Percentiles rank a stretch among this genome's conserved stretches.
These are phyloP conservation scores for Drosophila pullipes DNA, from an alignment of 2,888 invertebrate species.

Conservation along the genomic window DNA sequence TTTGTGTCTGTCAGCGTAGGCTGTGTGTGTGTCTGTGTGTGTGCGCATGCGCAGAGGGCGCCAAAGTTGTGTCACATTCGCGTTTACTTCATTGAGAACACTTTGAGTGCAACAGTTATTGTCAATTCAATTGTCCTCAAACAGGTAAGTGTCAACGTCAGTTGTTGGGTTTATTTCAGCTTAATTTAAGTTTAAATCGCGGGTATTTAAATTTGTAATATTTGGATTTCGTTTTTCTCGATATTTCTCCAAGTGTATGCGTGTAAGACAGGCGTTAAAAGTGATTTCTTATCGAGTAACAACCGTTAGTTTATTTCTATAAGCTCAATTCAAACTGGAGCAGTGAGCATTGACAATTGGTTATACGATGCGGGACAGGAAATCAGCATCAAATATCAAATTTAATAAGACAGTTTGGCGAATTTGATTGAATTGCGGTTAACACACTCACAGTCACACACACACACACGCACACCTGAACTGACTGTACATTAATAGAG, in stretches of 20 bases:
- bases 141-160: slow-evolving; percentile 52
- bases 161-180: slow-evolving; percentile 1
- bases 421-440: slow-evolving; percentile 57
- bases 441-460: background rate
- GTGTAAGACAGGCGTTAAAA: background rate
- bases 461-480: background rate
- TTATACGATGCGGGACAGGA: slow-evolving; percentile 68
- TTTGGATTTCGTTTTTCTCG: background rate
- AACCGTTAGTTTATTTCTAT: slow-evolving; percentile 3
- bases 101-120: slow-evolving; percentile 45
- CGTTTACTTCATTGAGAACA: slow-evolving; percentile 35
- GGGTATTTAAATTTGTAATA: background rate
- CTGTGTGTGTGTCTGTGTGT: slow-evolving; percentile 17
- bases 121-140: slow-evolving; percentile 37
- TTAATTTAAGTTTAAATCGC: slow-evolving; percentile 18
- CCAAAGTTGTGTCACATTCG: slow-evolving; percentile 53
- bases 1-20: slow-evolving; percentile 3
- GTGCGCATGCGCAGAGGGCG: slow-evolving; percentile 40
- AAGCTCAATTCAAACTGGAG: slow-evolving; percentile 21
- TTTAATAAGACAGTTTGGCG: slow-evolving; percentile 46
- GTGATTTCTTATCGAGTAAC: slow-evolving; percentile 10
- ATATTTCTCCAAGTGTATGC: slow-evolving; percentile 2
- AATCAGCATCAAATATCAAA: slow-evolving; percentile 58
- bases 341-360: slow-evolving; percentile 37
- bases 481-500: slow-evolving; percentile 21